phyloP scores from a whole-genome alignment of 2,113 vertebrate species.

The Cichladusa arquata region DNA sequence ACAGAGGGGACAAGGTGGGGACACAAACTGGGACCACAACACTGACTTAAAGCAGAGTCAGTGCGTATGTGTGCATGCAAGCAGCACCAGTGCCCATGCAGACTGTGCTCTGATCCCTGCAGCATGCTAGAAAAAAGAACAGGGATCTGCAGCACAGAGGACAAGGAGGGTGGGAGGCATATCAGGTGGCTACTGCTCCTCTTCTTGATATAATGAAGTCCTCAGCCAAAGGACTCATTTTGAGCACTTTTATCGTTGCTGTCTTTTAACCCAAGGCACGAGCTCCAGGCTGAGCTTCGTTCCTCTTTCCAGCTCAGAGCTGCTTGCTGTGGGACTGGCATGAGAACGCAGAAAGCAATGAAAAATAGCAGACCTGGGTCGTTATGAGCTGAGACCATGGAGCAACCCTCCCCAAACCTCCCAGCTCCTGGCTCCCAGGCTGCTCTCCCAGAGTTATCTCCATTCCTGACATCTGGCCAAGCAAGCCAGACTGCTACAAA shows the following conservation, averaged over 20 bases:
- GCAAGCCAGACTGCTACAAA: not conserved
- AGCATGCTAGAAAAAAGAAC: accelerated
- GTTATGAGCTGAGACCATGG: accelerated
- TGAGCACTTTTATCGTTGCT: not conserved
- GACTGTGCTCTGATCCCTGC: not conserved
- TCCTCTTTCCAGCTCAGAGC: not conserved
- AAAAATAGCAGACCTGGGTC: not conserved
- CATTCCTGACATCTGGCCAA: not conserved
- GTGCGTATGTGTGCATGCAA: accelerated
- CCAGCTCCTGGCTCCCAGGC: not conserved
- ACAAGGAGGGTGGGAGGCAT: not conserved
- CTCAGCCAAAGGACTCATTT: not conserved
- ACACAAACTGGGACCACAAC: no score
- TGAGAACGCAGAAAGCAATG: accelerated
- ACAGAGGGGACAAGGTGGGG: accelerated
- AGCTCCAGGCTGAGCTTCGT: not conserved
- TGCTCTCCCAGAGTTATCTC: not conserved
- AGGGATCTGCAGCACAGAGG: not conserved
- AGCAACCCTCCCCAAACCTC: not conserved
- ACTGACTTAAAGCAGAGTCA: not conserved
- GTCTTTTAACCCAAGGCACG: not conserved
- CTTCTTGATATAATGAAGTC: not conserved
- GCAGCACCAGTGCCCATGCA: accelerated
- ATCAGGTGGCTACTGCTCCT: not conserved
- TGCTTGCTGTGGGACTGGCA: not conserved